Evolutionary conservation across 2,797 vertebrate genomes (phyloP), one percentile per base, ranked within the genome.

Genomic region (Pterois miles): DNA sequence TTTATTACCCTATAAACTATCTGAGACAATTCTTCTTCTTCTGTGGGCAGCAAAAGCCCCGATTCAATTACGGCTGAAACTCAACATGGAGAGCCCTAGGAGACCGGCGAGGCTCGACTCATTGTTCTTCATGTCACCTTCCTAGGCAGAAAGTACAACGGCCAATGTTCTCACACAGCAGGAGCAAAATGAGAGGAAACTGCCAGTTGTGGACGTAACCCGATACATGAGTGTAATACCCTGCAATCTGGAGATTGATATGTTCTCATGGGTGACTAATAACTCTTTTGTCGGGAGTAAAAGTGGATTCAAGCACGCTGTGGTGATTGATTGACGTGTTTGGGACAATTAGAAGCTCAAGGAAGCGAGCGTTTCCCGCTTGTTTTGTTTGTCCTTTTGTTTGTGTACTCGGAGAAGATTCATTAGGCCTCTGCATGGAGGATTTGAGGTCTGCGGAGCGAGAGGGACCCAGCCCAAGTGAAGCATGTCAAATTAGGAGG

Each of bases 401-500:
- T 92, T 91, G 76, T 86, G 86, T 85, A 87, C 84, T 74, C 58
- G 68, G 80, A 88, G 86, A 86, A 87, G 88, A 88, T 94, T 95
- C 92, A 94, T 95, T 94, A 94, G 88, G 86, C 87, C 82, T 81
- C 80, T 76, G 84, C 82, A 54, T 85, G 85, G 81, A 90, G 90
- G 91, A 93, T 93, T 89, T 91, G 87, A 89, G 91, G 86, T 91
- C 88, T 89, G 87, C 40, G 31, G 86, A 88, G 90, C 81, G 82
- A 87, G 73, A 84, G 90, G 73, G 91, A 89, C 89, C 86, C 89
- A 88, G 88, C 90, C 92, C 90, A 91, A 90, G 83, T 72, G 88
- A 94, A 92, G 93, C 94, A 94, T 95, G 93, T 95, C 94, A 94
- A 94, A 95, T 95, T 94, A 95, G 92, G 83, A 85, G 72, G 64